phyloP scores from a whole-genome alignment of 2,113 vertebrate species.

The Heteronetta atricapilla region DNA sequence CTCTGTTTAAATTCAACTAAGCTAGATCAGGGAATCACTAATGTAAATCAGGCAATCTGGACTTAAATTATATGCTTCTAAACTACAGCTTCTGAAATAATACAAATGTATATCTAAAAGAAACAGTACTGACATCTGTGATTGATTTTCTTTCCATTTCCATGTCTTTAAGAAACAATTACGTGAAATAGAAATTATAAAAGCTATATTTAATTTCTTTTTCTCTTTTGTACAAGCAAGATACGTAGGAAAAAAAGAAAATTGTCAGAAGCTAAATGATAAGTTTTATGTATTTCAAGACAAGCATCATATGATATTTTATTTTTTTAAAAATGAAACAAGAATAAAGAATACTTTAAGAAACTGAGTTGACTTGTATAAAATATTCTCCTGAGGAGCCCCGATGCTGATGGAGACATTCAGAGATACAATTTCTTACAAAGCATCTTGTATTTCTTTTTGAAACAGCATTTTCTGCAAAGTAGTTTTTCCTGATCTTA shows the following conservation, averaged over 20 bases:
- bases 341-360: background rate
- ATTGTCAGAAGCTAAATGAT: background rate
- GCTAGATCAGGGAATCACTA: background rate
- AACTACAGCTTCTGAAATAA: background rate
- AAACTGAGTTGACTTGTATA: background rate
- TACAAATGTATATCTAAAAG: background rate
- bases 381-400: background rate
- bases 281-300: background rate
- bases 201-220: background rate
- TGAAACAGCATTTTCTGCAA: constrained; percentile 36
- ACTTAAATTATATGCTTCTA: background rate
- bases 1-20: constrained; percentile 21
- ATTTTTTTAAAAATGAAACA: background rate
- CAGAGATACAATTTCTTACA: background rate
- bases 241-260: background rate
- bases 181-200: constrained; percentile 26
- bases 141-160: constrained; percentile 11
- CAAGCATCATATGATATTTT: background rate
- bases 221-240: background rate
- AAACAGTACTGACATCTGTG: background rate
- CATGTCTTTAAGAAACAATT: background rate
- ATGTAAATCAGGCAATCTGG: constrained; percentile 25
- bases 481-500: background rate
- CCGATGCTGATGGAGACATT: background rate
- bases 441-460: constrained; percentile 40